A percentile compares a stretch with the other conserved stretches of the same genome.
Evolutionary conservation across 2,888 invertebrate species (phyloP).

Genomic region (Melikaiella ostensackeni): DNA sequence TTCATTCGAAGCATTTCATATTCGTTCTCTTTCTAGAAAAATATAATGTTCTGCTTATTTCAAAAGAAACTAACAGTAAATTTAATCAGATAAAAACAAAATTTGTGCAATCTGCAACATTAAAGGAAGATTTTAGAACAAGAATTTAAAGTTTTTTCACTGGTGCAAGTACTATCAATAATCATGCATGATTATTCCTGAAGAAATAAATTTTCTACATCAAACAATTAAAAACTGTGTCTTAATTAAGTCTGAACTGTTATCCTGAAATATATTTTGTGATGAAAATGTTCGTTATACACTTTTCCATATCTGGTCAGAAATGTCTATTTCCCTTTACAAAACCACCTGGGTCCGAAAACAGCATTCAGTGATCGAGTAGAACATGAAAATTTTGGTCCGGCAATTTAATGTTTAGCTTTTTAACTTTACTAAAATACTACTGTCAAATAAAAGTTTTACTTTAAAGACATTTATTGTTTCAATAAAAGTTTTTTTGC

Average conservation of each 20-base stretch:
- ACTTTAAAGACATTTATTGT: background rate
- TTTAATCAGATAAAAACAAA: background rate
- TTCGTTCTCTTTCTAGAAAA: background rate
- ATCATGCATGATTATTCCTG: too few species aligned
- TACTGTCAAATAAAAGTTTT: background rate
- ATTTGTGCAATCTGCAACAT: background rate
- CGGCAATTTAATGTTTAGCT: background rate
- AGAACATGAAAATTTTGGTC: background rate
- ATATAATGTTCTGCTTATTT: background rate
- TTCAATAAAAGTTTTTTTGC: background rate
- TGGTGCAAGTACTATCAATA: background rate
- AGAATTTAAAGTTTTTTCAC: background rate
- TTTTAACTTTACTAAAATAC: background rate
- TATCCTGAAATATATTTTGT: background rate
- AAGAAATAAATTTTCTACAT: too few species aligned
- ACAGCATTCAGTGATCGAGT: background rate
- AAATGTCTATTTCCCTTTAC: background rate
- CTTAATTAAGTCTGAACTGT: background rate
- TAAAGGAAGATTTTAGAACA: background rate
- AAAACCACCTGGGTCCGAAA: background rate
- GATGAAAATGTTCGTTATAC: background rate
- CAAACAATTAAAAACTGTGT: background rate
- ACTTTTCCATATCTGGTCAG: background rate
- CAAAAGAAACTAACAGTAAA: background rate
- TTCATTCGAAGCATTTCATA: conserved; percentile 6